Evolutionary conservation across 2,113 vertebrate genomes (phyloP).

Genomic region (Peromyscus californicus): DNA sequence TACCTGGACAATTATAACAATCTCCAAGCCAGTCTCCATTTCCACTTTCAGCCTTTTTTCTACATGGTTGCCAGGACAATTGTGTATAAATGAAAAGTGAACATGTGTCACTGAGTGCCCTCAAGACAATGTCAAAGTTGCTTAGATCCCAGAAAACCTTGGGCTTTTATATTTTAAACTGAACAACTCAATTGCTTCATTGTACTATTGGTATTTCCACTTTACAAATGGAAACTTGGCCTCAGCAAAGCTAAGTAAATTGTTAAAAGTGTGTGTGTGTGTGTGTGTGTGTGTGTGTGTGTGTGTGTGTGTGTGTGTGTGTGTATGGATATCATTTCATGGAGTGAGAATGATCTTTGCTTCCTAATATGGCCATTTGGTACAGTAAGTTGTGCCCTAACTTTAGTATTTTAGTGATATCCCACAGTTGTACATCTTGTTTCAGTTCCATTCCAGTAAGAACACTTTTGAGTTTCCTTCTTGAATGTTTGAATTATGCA

Average conservation of each 20-base stretch:
- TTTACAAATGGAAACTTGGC: not conserved
- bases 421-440: not conserved
- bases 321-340: not conserved
- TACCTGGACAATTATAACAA: not conserved
- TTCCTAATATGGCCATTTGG: not conserved
- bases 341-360: not conserved
- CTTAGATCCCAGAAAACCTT: not conserved
- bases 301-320: no score
- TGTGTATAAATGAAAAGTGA: not conserved
- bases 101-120: not conserved
- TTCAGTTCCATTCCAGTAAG: not conserved
- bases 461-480: not conserved
- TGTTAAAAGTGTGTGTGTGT: not conserved
- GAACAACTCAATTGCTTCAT: not conserved
- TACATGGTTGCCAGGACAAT: not conserved
- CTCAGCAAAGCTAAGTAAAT: not conserved
- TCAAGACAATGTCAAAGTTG: conserved; percentile 1
- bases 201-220: not conserved
- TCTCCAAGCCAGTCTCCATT: not conserved
- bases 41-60: not conserved
- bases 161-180: not conserved
- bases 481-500: not conserved
- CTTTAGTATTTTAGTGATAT: not conserved
- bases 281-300: no score
- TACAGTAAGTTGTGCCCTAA: not conserved